phyloP scores from a whole-genome alignment of 2,888 invertebrate species.

The Cataglyphis cursor region DNA sequence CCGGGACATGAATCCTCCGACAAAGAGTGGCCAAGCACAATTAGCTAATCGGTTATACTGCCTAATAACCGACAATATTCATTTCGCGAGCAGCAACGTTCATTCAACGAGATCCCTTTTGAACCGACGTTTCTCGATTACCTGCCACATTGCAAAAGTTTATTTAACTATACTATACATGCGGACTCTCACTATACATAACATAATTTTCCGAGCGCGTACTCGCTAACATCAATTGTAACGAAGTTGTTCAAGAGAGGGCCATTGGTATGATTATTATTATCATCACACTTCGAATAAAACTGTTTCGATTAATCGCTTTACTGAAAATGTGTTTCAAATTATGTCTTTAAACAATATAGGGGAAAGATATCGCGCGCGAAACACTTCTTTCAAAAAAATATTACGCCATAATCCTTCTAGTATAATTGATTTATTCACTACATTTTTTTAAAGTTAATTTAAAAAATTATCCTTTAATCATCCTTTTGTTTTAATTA shows the following conservation, averaged over 20 bases:
- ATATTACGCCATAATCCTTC: neutral
- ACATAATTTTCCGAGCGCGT: slow-evolving; percentile 29
- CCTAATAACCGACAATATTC: slow-evolving; percentile 48
- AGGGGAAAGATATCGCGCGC: neutral
- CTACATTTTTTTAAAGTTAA: neutral
- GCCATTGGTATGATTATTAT: slow-evolving; percentile 27
- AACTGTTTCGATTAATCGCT: neutral
- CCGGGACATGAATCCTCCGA: neutral
- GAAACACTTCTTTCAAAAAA: neutral
- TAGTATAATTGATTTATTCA: neutral
- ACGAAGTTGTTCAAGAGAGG: neutral
- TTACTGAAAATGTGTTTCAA: neutral
- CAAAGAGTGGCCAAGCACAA: slow-evolving; percentile 51
- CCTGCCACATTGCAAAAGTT: slow-evolving; percentile 21
- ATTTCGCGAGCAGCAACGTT: slow-evolving; percentile 31
- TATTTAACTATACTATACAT: slow-evolving; percentile 40
- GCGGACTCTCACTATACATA: neutral
- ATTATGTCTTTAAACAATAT: no score
- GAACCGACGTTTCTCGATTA: slow-evolving; percentile 44
- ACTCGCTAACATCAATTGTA: slow-evolving; percentile 32
- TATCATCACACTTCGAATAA: neutral
- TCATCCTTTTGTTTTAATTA: neutral
- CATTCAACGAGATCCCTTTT: slow-evolving; percentile 39
- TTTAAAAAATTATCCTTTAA: no score
- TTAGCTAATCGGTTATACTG: slow-evolving; percentile 41